Percentiles rank a stretch among this genome's conserved stretches.
Evolutionary conservation across 2,888 invertebrate genomes (phyloP).

Genomic region (Phyto melanocephala): DNA sequence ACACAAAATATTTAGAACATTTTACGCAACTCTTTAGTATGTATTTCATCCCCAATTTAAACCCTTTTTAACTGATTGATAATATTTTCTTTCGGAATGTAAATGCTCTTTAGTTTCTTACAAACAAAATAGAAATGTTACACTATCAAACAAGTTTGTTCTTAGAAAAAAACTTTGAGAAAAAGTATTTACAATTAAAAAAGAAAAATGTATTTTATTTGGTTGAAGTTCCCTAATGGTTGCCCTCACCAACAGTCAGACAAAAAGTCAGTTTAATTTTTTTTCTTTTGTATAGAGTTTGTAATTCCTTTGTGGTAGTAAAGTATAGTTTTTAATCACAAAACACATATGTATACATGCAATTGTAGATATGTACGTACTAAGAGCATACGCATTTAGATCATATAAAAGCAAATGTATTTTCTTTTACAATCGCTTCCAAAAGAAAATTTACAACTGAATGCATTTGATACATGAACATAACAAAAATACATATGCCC

Average conservation of each 20-base stretch:
- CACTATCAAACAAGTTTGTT: too few species aligned
- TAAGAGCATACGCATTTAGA: slow-evolving; percentile 3
- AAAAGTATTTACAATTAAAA: background rate
- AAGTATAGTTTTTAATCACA: slow-evolving; percentile 9
- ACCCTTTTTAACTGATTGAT: too few species aligned
- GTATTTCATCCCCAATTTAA: too few species aligned
- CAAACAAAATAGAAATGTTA: too few species aligned
- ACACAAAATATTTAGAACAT: too few species aligned
- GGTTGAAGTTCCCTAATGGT: background rate
- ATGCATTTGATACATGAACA: slow-evolving; percentile 8
- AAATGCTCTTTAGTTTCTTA: too few species aligned
- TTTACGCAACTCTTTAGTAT: too few species aligned
- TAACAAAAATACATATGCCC: background rate
- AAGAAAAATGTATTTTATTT: background rate
- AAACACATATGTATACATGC: background rate
- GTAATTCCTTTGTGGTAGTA: slow-evolving; percentile 13
- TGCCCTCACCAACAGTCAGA: background rate
- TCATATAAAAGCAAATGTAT: background rate
- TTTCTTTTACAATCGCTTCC: background rate
- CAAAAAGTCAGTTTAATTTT: slow-evolving; percentile 10
- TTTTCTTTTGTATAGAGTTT: background rate
- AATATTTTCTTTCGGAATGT: too few species aligned
- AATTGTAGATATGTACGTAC: background rate
- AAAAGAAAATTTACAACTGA: slow-evolving; percentile 12
- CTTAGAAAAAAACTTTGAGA: too few species aligned